Base-by-base conservation (phyloP, 2,113 vertebrate genomes). In the Peucedramus taeniatus region DNA sequence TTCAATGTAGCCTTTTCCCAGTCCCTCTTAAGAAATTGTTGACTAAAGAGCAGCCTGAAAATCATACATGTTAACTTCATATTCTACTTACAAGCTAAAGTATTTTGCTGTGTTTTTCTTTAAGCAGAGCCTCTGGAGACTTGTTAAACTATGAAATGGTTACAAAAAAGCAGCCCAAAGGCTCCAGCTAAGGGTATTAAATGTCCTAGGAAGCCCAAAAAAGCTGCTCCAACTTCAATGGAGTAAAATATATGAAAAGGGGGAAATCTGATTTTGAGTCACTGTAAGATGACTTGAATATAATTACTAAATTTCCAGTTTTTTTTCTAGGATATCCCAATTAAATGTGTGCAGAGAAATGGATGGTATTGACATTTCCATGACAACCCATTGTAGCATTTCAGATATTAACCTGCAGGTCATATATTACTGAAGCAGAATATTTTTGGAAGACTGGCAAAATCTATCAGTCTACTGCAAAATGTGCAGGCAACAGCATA, bases 331-430 rank as follows among this genome's bases (percentile, higher is more conserved):
- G 93, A 63, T 90, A 90, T 87, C 83, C 79, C 44, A 91, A 81
- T 96, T 91, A 90, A 60, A 51, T 45, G 17, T 79, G 72, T 79
- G 61, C 57, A 79, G 86, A 83, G 90, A 90, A 81, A 53, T 1
- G 27, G 65, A 74, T 51, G 18, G 17, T 94, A 97, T 97, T 96
- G 96, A 96, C 87, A 96, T 93, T 96, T 95, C 97, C 95, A 96
- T 96, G 93, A 90, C 89, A 97, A 97, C 97, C 57, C n/a, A 39
- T 89, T 65, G 93, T 82, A 80, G 75, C 14, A 1, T 93, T 95
- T 93, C 89, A 94, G 76, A 77, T 95, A 74, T 42, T 94, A 94
- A 96, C 94, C 93, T 85, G 37, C 64, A 92, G 95, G 83, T 96
- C 91, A 90, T 87, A 87, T 83, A 81, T 90, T 91, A 95, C 69